phyloP scores from a whole-genome alignment of 2,113 vertebrate species.

The Gracilinanus agilis region DNA sequence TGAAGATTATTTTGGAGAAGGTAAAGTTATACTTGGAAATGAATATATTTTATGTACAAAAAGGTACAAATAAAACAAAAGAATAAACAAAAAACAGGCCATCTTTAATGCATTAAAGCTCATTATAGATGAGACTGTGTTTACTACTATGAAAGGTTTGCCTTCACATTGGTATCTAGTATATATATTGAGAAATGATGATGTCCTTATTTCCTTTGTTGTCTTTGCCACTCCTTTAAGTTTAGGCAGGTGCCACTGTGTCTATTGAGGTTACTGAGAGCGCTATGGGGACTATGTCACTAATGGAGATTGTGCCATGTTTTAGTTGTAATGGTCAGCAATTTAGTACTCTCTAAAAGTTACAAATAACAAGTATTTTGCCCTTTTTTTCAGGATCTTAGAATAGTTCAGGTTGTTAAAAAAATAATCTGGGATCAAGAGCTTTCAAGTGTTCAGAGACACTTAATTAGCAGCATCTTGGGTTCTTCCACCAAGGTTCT shows the following conservation, averaged over 20 bases:
- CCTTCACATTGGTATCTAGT: background rate
- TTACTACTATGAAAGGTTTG: background rate
- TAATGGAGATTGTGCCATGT: rapidly evolving
- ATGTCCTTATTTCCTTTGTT: background rate
- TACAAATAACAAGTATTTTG: background rate
- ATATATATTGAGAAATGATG: background rate
- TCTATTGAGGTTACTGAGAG: background rate
- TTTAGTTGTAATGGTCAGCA: background rate
- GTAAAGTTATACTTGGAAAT: background rate
- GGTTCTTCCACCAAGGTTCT: slow-evolving; percentile 54
- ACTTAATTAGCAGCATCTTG: slow-evolving; percentile 67
- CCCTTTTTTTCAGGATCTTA: background rate
- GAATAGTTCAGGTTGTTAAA: slow-evolving; percentile 13
- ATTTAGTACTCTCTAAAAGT: background rate
- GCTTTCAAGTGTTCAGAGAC: slow-evolving; percentile 54
- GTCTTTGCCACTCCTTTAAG: background rate
- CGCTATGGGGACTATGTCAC: background rate
- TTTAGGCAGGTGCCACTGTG: background rate
- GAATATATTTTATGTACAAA: background rate
- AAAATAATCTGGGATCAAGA: slow-evolving; percentile 54
- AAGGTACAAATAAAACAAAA: background rate
- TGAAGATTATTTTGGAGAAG: background rate
- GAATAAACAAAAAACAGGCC: background rate
- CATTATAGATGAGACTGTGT: background rate
- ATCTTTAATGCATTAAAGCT: slow-evolving; percentile 1